Evolutionary conservation across 1,140 invertebrate genomes (phyloP).

Genomic region (Brachionus rotundiformis): DNA sequence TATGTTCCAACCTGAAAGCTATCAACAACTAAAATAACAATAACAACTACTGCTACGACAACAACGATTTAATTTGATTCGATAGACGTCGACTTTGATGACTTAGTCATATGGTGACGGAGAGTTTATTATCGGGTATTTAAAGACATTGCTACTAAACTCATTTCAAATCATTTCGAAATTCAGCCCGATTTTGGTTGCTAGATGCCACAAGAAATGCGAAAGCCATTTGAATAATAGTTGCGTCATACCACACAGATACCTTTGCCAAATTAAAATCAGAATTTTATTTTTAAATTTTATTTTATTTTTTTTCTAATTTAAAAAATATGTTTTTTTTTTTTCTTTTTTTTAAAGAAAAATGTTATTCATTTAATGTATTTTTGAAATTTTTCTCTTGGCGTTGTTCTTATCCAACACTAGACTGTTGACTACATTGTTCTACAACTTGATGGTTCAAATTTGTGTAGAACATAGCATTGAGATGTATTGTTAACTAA

Average conservation of each 20-base stretch:
- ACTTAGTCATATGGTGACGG: slow-evolving; percentile 46
- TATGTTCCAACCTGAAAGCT: slow-evolving; percentile 36
- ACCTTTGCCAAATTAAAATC: not conserved
- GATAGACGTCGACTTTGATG: slow-evolving; percentile 25
- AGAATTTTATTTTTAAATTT: not conserved
- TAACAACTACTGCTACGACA: slow-evolving; percentile 45
- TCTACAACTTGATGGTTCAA: no score
- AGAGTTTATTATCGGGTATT: slow-evolving; percentile 39
- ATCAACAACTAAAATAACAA: slow-evolving; percentile 40
- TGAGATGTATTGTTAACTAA: slow-evolving; percentile 53
- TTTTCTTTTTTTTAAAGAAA: no score
- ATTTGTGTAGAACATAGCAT: slow-evolving; percentile 22
- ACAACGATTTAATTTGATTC: slow-evolving; percentile 29
- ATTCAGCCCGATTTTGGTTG: slow-evolving; percentile 2
- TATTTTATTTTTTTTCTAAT: slow-evolving; percentile 7
- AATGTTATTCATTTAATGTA: not conserved
- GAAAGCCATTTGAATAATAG: not conserved
- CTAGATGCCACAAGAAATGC: not conserved
- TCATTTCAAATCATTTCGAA: slow-evolving; percentile 23
- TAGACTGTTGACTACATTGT: no score
- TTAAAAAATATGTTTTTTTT: slow-evolving; percentile 47
- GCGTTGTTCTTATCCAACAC: not conserved
- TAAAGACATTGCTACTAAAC: slow-evolving; percentile 37
- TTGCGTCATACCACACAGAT: not conserved
- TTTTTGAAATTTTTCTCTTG: not conserved